Evolutionary conservation across 2,797 vertebrate species (phyloP), one percentile per base, ranked within the genome.

Genomic region (Xenentodon cancila): DNA sequence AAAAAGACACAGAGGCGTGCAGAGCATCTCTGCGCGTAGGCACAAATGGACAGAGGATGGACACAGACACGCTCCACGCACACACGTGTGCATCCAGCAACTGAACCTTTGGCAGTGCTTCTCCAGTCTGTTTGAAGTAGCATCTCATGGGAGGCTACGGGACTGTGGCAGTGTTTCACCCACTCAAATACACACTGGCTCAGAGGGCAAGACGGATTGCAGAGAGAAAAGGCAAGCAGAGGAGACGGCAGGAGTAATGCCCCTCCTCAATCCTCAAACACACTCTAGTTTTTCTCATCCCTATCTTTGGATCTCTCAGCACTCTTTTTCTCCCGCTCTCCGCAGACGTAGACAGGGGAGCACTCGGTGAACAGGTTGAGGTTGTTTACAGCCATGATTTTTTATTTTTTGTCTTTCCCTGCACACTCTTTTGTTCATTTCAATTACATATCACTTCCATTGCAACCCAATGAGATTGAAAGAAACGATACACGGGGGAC

Each of bases 91-190:
- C 32, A 76, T 58, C 59, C 77, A 70, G 70, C 48, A 21, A 82
- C 79, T 78, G 86, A 92, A 92, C 90, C 86, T 86, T 86, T 87
- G 88, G 91, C 89, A 89, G 82, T 92, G 72, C 90, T 94, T 92
- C 90, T 84, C 75, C 87, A 95, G 88, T 95, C 94, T 93, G 92
- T 95, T 95, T 95, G 94, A 95, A 93, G 93, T 93, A 68, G 85
- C 72, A 91, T 93, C 94, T 90, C 75, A 77, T 53, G 90, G 90
- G 89, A 93, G 80, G 77, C 75, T 78, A 73, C 70, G 49, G 81
- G 84, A 87, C 75, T 54, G 83, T 86, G 80, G 83, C 84, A 64
- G 75, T 72, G 84, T 77, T 86, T 79, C 88, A 85, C 85, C 87
- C 84, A 82, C 84, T 75, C 84, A 82, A 67, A 84, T 77, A 81